Conservation (phyloP, 2,113 vertebrate species). For the Sebastes schlegelii region DNA sequence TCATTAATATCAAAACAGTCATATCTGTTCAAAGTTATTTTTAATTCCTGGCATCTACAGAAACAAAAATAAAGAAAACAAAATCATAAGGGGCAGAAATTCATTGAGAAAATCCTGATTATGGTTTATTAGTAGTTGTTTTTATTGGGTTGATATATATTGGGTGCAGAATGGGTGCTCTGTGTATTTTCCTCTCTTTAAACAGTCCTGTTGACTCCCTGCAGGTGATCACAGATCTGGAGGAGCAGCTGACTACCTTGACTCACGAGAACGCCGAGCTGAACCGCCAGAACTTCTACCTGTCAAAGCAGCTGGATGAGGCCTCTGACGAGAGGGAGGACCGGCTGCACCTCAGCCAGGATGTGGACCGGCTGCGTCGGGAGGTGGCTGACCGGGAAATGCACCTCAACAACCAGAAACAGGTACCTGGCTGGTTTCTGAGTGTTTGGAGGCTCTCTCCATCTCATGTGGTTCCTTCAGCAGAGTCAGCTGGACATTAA, state of each 20-base stretch:
- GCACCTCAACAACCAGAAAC: slow-evolving; percentile 99
- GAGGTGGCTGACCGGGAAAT: slow-evolving; percentile 98
- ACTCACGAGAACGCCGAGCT: slow-evolving; percentile 96
- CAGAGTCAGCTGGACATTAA: too few species aligned
- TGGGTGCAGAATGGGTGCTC: not conserved
- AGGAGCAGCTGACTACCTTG: slow-evolving; percentile 95
- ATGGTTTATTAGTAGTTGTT: not conserved
- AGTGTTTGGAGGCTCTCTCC: not conserved
- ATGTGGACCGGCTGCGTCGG: slow-evolving; percentile 92
- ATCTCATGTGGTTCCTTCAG: too few species aligned
- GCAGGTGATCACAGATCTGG: slow-evolving; percentile 97
- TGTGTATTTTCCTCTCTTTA: not conserved
- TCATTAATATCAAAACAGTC: not conserved
- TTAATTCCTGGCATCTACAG: not conserved
- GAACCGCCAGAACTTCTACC: slow-evolving; percentile 97
- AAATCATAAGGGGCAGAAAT: not conserved
- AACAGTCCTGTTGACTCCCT: slow-evolving; percentile 9
- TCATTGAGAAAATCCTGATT: not conserved
- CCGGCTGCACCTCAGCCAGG: slow-evolving; percentile 89
- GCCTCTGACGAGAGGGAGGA: slow-evolving; percentile 91
- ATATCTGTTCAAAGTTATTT: not conserved
- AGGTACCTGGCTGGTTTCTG: slow-evolving; percentile 71
- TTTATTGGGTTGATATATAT: not conserved
- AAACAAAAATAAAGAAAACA: not conserved
- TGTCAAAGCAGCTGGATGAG: slow-evolving; percentile 95